phyloP scores from a whole-genome alignment of 53 echinoderm and acorn worm species.

The Paelopatides confundens region DNA sequence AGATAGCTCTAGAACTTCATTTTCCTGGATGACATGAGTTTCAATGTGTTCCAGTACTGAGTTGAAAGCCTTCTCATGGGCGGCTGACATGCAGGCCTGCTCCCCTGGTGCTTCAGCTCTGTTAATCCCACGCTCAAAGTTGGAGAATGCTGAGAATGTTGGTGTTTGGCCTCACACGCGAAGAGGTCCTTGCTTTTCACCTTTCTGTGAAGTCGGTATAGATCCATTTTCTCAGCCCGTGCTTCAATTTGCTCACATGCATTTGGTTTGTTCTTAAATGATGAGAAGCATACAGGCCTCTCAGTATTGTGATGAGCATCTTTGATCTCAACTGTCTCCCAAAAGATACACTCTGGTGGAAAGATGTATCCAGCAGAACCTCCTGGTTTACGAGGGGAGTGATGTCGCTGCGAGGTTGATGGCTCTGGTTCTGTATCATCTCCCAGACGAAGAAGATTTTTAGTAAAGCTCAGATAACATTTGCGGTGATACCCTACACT shows the following conservation, averaged over 20 bases:
- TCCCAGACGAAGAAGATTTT: conserved; percentile 53
- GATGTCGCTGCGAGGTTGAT: conserved; percentile 29
- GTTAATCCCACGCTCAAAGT: conserved; percentile 1
- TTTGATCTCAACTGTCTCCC: conserved; percentile 53
- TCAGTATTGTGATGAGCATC: conserved; percentile 24
- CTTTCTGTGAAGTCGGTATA: not conserved
- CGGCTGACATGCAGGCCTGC: conserved; percentile 34
- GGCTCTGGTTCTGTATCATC: conserved; percentile 37
- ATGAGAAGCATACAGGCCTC: conserved; percentile 23
- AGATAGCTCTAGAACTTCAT: conserved; percentile 20
- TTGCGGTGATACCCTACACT: conserved; percentile 54
- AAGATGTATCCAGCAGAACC: conserved; percentile 24
- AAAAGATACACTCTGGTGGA: conserved; percentile 65
- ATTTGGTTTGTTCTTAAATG: conserved; percentile 48
- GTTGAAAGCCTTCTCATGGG: conserved; percentile 26
- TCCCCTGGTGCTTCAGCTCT: not conserved
- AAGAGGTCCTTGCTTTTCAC: conserved; percentile 48
- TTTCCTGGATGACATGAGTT: conserved; percentile 27
- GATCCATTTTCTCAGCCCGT: conserved; percentile 51
- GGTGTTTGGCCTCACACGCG: conserved; percentile 40
- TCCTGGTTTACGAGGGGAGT: conserved; percentile 36
- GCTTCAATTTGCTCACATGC: conserved; percentile 49
- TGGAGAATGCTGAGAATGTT: conserved; percentile 25
- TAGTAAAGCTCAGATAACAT: conserved; percentile 53
- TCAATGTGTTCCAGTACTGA: conserved; percentile 19